Base-by-base conservation (phyloP, 2,888 invertebrate species). In the Cosmia trapezina region DNA sequence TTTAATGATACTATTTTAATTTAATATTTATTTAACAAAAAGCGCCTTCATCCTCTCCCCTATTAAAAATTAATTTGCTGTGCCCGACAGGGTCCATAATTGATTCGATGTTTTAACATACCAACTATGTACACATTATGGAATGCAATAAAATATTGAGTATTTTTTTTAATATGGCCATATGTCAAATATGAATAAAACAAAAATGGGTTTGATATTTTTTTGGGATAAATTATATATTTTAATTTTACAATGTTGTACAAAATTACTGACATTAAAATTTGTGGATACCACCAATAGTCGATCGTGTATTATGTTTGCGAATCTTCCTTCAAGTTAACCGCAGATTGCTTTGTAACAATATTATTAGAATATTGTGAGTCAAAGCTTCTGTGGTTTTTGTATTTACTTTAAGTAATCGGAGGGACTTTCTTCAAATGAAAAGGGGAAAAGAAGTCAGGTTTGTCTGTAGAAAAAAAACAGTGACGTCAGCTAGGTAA, bases 301-400 rank as follows among this genome's bases (percentile, higher is more conserved):
- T 47, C 8, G 6, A 71, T 56, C 22, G n/a, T 76, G 33, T 43
- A 51, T 59, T 60, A 54, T 67, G 54, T 51, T 19, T 47, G 45
- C 41, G 33, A 49, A 47, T 53, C 59, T 54, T 76, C 33, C 66
- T 53, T 12, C n/a, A n/a, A 9, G 37, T 49, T 14, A 22, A 47
- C 28, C 56, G 51, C 51, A 51, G 8, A 28, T 5, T 41, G 7
- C 43, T 70, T 51, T 28, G 12, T 22, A 61, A 37, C 19, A 67
- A 28, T 76, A 49, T 33, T n/a, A n/a, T n/a, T n/a, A n/a, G n/a
- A 53, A 47, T 37, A 43, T 62, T 53, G 11, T 47, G 37, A 53
- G n/a, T 49, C 45, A 47, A 19, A n/a, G 5, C 1, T 17, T 22
- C 17, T 75, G 12, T 28, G 37, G n/a, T 51, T n/a, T 73, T 37